Evolutionary conservation across 2,888 invertebrate genomes (phyloP).

Genomic region (Seira sanloemensis): DNA sequence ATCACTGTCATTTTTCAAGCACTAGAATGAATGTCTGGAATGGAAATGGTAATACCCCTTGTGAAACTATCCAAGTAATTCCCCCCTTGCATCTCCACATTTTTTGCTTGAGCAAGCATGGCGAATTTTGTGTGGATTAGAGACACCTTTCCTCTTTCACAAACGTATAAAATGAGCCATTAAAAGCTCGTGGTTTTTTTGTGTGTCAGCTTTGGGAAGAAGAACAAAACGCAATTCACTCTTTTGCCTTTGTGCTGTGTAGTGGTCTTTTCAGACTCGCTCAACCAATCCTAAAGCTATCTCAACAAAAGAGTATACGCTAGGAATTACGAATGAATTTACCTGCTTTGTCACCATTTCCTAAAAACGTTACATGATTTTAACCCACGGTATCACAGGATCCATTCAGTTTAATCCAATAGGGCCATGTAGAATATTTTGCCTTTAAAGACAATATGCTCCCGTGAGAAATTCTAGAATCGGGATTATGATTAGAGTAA

Average conservation of each 20-base stretch:
- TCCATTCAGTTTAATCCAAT: background rate
- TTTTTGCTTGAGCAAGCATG: constrained; percentile 60
- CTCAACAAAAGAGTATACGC: background rate
- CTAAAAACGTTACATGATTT: constrained; percentile 4
- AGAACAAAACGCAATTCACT: constrained; percentile 29
- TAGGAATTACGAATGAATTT: background rate
- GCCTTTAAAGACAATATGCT: background rate
- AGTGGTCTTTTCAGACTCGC: constrained; percentile 28
- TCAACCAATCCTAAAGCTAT: constrained; percentile 35
- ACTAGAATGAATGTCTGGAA: too few relatives aligned
- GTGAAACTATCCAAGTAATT: background rate
- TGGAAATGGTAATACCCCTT: background rate
- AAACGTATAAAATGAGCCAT: constrained; percentile 47
- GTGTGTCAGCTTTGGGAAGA: constrained; percentile 26
- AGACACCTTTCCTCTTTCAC: constrained; percentile 63
- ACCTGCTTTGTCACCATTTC: too few relatives aligned
- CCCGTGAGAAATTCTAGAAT: background rate
- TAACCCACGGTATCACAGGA: background rate
- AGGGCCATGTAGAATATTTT: background rate
- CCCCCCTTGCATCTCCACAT: constrained; percentile 20
- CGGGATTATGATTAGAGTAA: too few relatives aligned
- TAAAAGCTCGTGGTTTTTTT: constrained; percentile 50
- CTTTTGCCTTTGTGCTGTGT: background rate
- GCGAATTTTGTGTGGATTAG: constrained; percentile 62
- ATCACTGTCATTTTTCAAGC: background rate